Conservation (phyloP, 2,888 invertebrate genomes). For the Dexiosoma caninum region DNA sequence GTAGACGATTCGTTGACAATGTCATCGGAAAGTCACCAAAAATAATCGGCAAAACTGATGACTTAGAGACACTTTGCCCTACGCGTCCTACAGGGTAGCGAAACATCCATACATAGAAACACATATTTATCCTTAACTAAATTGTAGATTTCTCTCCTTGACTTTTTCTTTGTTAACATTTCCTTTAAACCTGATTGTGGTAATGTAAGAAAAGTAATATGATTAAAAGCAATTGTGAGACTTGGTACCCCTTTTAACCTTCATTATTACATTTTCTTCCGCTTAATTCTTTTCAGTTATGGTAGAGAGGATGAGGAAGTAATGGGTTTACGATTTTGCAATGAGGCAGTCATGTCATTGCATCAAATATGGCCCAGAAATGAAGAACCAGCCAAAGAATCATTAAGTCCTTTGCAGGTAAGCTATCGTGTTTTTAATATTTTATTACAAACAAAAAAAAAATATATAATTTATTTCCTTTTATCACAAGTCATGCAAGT, state of each 20-base stretch:
- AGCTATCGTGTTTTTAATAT: constrained; percentile 16
- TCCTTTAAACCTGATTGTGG: background rate
- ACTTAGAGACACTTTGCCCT: too few relatives aligned
- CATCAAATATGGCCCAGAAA: constrained; percentile 89
- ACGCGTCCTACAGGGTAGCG: too few relatives aligned
- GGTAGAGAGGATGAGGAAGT: constrained; percentile 99
- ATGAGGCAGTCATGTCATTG: constrained; percentile 96
- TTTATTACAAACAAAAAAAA: background rate
- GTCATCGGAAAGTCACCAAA: too few relatives aligned
- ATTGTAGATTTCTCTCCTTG: constrained; percentile 34
- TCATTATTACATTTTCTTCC: too few relatives aligned
- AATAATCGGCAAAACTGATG: too few relatives aligned
- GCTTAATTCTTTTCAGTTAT: constrained; percentile 83
- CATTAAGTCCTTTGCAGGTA: constrained; percentile 87
- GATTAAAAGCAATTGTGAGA: background rate
- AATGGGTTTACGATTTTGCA: constrained; percentile 98
- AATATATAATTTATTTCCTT: background rate
- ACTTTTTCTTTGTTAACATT: background rate
- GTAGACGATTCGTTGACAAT: too few relatives aligned
- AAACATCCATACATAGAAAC: background rate
- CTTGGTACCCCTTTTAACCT: constrained; percentile 14
- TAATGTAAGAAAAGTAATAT: background rate
- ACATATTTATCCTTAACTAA: background rate
- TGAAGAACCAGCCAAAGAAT: constrained; percentile 80
- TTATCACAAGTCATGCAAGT: background rate